Conservation (phyloP, 2,113 vertebrate genomes). For the Hyaena hyaena region DNA sequence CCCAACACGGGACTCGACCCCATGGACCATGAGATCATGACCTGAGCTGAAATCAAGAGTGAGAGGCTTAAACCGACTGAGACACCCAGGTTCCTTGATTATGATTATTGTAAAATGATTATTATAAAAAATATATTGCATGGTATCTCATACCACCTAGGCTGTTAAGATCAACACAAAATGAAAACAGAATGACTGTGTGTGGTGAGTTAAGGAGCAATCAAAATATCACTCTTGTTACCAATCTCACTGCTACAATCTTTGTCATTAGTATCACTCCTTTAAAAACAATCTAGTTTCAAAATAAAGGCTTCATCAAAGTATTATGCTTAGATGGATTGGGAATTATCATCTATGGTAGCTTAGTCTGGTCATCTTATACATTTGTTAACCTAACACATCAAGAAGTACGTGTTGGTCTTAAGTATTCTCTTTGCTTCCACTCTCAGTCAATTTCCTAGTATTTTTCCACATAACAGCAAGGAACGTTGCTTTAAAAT, state of each 20-base stretch:
- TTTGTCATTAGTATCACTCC: not conserved
- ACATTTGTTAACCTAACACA: not conserved
- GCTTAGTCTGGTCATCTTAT: not conserved
- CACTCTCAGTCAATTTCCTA: not conserved
- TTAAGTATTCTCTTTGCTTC: not conserved
- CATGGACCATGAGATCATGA: too few species aligned
- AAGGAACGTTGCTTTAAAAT: not conserved
- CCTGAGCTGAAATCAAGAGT: too few species aligned
- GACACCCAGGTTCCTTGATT: too few species aligned
- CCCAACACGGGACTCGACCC: too few species aligned
- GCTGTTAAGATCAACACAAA: not conserved
- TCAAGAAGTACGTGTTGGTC: not conserved
- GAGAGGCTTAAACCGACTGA: too few species aligned
- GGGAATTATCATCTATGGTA: not conserved
- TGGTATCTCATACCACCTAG: not conserved
- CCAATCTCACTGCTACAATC: not conserved
- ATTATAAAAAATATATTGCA: not conserved
- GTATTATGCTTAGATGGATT: not conserved
- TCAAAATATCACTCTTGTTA: not conserved
- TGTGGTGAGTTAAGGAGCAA: not conserved
- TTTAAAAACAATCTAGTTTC: not conserved
- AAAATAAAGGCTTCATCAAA: not conserved
- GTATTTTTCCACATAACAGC: not conserved
- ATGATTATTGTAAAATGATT: not conserved
- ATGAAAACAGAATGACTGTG: not conserved